These are phyloP conservation scores for Oryctolagus cuniculus DNA, from an alignment of 2,113 vertebrate species.

Conservation along the genomic window mOryCun1.1 NC_091453.1:37447501-37448000, in stretches of 20 bases:
- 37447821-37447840: not conserved
- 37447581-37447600: no score
- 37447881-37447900: not conserved
- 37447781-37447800: constrained; percentile 1
- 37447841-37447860: not conserved
- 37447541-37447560: no score
- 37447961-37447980: no score
- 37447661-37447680: constrained; percentile 23
- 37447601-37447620: no score
- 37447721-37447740: not conserved
- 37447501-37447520: no score
- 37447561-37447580: no score
- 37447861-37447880: constrained; percentile 1
- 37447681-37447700: constrained; percentile 5
- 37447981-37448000: no score
- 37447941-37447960: no score
- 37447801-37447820: constrained; percentile 12
- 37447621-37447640: constrained; percentile 34
- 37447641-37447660: constrained; percentile 9
- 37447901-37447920: no score
- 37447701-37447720: constrained; percentile 28
- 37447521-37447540: no score
- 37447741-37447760: constrained; percentile 38
- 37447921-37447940: no score
- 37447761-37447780: not conserved